Evolutionary conservation across 2,888 invertebrate genomes (phyloP).

Genomic region (Salticus scenicus): DNA sequence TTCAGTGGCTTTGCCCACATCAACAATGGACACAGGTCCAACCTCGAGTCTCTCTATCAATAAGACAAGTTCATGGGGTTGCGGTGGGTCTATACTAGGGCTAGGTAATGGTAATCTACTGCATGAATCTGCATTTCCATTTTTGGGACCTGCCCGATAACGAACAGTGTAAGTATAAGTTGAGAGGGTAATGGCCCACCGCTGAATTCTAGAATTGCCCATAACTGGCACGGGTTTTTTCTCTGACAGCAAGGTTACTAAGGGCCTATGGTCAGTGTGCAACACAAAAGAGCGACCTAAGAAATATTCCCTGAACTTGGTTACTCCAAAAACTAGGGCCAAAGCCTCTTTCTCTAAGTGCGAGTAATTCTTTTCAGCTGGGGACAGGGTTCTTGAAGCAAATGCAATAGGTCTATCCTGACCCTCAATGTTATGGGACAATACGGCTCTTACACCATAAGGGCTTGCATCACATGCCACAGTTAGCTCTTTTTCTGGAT

Average conservation of each 20-base stretch:
- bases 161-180: slow-evolving; percentile 74
- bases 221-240: slow-evolving; percentile 67
- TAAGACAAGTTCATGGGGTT: not conserved
- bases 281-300: slow-evolving; percentile 75
- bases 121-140: slow-evolving; percentile 73
- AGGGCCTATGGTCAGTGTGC: slow-evolving; percentile 76
- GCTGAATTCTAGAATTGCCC: slow-evolving; percentile 73
- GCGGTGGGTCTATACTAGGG: not conserved
- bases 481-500: slow-evolving; percentile 72
- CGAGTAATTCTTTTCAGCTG: slow-evolving; percentile 70
- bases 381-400: slow-evolving; percentile 70
- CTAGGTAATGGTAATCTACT: slow-evolving; percentile 71
- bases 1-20: not conserved
- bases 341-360: slow-evolving; percentile 74
- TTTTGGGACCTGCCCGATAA: slow-evolving; percentile 72
- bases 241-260: slow-evolving; percentile 72
- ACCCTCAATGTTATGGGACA: slow-evolving; percentile 72
- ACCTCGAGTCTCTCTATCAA: not conserved
- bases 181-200: slow-evolving; percentile 70
- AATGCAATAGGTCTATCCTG: slow-evolving; percentile 74
- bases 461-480: slow-evolving; percentile 76
- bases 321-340: slow-evolving; percentile 75
- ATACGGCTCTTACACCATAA: slow-evolving; percentile 72
- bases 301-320: slow-evolving; percentile 76
- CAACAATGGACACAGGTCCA: not conserved